Evolutionary conservation across 2,113 vertebrate species (phyloP).

Genomic region (Platichthys stellatus): DNA sequence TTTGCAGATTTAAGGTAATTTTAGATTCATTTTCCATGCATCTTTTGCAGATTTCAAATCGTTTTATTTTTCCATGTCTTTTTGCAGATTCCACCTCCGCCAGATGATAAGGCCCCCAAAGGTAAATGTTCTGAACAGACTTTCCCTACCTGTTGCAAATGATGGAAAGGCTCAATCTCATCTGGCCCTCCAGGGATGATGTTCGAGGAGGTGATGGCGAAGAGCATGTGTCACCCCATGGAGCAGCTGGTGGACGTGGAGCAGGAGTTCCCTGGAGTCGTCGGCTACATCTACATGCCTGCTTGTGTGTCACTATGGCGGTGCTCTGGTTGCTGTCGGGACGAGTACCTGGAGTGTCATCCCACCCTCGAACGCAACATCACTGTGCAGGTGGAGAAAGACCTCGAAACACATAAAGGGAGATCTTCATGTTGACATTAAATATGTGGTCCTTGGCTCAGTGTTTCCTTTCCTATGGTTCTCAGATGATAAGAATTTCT

Average conservation of each 20-base stretch:
- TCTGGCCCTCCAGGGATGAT: slow-evolving; percentile 78
- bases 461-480: not conserved
- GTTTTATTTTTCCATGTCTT: not conserved
- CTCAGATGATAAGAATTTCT: slow-evolving; percentile 70
- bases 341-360: slow-evolving; percentile 86
- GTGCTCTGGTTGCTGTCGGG: slow-evolving; percentile 90
- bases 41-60: no score
- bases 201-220: slow-evolving; percentile 88
- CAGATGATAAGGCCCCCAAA: slow-evolving; percentile 3
- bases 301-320: slow-evolving; percentile 88
- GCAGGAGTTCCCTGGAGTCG: slow-evolving; percentile 85
- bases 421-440: not conserved
- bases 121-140: slow-evolving; percentile 32
- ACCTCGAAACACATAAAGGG: not conserved
- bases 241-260: slow-evolving; percentile 89
- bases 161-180: not conserved
- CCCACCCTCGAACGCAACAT: slow-evolving; percentile 78
- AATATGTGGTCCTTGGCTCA: no score
- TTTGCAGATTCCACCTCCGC: slow-evolving; percentile 44
- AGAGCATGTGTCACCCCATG: slow-evolving; percentile 88
- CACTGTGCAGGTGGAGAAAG: slow-evolving; percentile 86
- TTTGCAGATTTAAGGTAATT: no score
- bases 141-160: not conserved
- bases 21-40: no score
- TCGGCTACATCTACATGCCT: slow-evolving; percentile 88